These are phyloP conservation scores for Xestia rhomboidea DNA, from an alignment of 2,888 invertebrate genomes.

Conservation along the genomic window DNA sequence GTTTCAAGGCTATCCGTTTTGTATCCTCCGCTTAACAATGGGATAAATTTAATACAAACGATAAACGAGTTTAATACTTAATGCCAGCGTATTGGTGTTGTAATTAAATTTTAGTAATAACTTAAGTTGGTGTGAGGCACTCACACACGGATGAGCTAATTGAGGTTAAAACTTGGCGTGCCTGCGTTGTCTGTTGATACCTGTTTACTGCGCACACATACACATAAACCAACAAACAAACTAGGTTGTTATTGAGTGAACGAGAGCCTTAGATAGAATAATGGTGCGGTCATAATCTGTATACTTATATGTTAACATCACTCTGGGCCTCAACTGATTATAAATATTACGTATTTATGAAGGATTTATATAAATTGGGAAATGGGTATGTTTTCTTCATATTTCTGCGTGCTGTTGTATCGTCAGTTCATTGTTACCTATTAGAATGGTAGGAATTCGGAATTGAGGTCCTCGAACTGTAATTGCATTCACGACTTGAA, in stretches of 20 bases:
- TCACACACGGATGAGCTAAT: conserved; percentile 67
- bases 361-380: conserved; percentile 35
- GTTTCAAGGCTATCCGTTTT: conserved; percentile 87
- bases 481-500: conserved; percentile 28
- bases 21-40: conserved; percentile 85
- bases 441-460: conserved; percentile 33
- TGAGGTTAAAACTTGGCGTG: conserved; percentile 73
- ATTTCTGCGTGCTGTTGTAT: conserved; percentile 33
- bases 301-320: conserved; percentile 53
- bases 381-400: conserved; percentile 27
- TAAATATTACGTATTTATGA: conserved; percentile 51
- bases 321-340: conserved; percentile 13
- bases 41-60: conserved; percentile 78
- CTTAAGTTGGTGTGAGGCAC: conserved; percentile 57
- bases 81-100: conserved; percentile 69
- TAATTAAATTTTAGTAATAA: conserved; percentile 68
- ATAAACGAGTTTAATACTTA: conserved; percentile 75
- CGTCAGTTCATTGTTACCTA: conserved; percentile 37
- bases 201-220: conserved; percentile 58
- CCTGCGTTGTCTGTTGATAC: conserved; percentile 59
- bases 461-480: conserved; percentile 36
- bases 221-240: conserved; percentile 64
- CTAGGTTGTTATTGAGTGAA: conserved; percentile 65
- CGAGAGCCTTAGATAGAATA: conserved; percentile 63
- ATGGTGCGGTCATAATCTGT: conserved; percentile 57